Conservation (phyloP, 2,888 invertebrate genomes). For the Patella depressa region DNA sequence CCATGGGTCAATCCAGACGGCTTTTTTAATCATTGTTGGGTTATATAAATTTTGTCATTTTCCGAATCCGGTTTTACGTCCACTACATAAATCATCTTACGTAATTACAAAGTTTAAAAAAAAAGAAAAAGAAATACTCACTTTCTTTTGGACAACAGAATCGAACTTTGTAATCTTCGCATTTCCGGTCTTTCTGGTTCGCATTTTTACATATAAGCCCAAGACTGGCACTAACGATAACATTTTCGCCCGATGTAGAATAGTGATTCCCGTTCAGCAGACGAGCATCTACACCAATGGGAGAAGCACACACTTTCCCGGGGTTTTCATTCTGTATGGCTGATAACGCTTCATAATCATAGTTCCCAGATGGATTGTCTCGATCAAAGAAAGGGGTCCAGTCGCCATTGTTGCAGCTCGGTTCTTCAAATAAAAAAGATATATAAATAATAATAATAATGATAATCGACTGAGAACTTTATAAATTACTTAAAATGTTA, state of each 20-base stretch:
- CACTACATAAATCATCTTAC: no score
- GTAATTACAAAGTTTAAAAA: no score
- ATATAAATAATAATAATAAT: no score
- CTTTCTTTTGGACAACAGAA: slow-evolving; percentile 1
- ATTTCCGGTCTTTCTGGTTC: background rate
- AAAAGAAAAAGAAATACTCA: no score
- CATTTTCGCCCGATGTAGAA: background rate
- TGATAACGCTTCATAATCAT: background rate
- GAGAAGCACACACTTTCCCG: background rate
- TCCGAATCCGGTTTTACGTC: no score
- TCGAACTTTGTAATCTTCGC: slow-evolving; percentile 7
- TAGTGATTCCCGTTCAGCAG: background rate
- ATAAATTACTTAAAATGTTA: no score
- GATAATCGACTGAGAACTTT: no score
- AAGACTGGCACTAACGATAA: background rate
- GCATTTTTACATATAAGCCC: slow-evolving; percentile 1
- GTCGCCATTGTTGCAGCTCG: background rate
- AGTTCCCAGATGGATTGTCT: background rate
- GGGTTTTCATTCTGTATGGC: background rate
- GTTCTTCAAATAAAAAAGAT: background rate
- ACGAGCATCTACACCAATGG: background rate
- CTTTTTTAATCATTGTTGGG: no score
- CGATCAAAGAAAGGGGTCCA: background rate
- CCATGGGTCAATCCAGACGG: no score
- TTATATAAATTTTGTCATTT: no score